phyloP scores from a whole-genome alignment of 2,113 vertebrate genomes.

The Hirundichthys speculiger region DNA sequence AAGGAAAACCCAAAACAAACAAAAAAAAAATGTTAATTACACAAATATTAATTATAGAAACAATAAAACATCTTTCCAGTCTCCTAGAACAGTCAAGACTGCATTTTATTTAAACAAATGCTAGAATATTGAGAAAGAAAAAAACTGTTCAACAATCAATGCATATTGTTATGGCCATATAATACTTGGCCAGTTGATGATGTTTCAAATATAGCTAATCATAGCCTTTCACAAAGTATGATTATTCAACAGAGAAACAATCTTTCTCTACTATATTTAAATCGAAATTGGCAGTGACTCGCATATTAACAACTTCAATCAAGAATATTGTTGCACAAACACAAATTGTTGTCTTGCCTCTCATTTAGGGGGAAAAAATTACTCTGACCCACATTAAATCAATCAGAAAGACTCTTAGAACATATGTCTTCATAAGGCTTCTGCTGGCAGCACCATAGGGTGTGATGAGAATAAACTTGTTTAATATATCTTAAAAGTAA shows the following conservation, averaged over 20 bases:
- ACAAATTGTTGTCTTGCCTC: slow-evolving; percentile 16
- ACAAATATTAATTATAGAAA: background rate
- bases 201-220: slow-evolving; percentile 59
- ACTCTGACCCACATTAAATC: slow-evolving; percentile 7
- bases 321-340: slow-evolving; percentile 32
- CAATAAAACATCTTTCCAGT: background rate
- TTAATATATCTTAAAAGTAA: too few species aligned
- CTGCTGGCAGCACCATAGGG: background rate
- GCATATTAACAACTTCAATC: slow-evolving; percentile 53
- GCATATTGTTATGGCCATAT: slow-evolving; percentile 13
- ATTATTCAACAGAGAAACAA: slow-evolving; percentile 56
- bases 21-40: background rate
- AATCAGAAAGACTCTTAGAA: background rate
- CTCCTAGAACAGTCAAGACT: background rate
- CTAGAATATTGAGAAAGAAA: too few species aligned
- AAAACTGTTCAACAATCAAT: too few species aligned
- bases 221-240: slow-evolving; percentile 48
- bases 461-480: too few species aligned
- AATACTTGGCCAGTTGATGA: slow-evolving; percentile 39
- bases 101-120: too few species aligned
- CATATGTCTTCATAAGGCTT: slow-evolving; percentile 1
- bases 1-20: background rate
- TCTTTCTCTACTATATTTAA: slow-evolving; percentile 43
- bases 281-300: slow-evolving; percentile 44
- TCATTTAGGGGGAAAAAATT: slow-evolving; percentile 11